Evolutionary conservation across 2,888 invertebrate species (phyloP), one percentile per base, ranked within the genome.

Genomic region (Hetaerina titia): DNA sequence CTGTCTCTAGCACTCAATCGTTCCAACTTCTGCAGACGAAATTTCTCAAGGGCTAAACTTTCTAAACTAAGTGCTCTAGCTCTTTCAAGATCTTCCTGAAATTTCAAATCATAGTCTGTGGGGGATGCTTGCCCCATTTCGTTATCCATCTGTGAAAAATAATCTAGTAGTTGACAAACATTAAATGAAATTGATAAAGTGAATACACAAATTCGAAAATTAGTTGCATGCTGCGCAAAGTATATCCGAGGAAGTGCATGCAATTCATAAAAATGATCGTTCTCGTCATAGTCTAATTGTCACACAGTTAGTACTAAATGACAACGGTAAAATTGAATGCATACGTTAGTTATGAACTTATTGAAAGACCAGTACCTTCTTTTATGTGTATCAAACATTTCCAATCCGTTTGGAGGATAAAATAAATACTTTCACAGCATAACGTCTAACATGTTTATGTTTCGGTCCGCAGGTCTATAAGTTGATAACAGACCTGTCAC

Each of bases 51-150:
- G 87, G 98, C 98, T 96, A 98, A 97, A 96, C 98, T 98, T 97
- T 99, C 99, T 96, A 99, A 97, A 97, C 99, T 99, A 92, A 99
- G 97, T 94, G 99, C 98, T 96, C 98, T 98, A 2, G 99, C 99
- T 96, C 98, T 98, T 97, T 99, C 99, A 96, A 99, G 97, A 96
- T 99, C 99, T 95, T 98, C 98, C 97, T 98, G 98, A 96, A 98
- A 98, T 97, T 98, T 69, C 15, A 92, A 92, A 92, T 92, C 92
- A 19, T 92, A 92, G 56, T 92, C 92, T 56, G 74, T 64, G n/a
- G 19, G 69, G 69, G 69, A 57, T 45, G 22, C 92, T 74, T 92
- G 92, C 19, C 74, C 92, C 69, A 69, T 56, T n/a, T 56, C 45
- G 69, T 74, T 92, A 74, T 92, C 92, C 92, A 92, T 92, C 92